A percentile compares a stretch with the other conserved stretches of the same genome.
phyloP scores from a whole-genome alignment of 2,797 vertebrate species.

The Malurus leucopterus region DNA sequence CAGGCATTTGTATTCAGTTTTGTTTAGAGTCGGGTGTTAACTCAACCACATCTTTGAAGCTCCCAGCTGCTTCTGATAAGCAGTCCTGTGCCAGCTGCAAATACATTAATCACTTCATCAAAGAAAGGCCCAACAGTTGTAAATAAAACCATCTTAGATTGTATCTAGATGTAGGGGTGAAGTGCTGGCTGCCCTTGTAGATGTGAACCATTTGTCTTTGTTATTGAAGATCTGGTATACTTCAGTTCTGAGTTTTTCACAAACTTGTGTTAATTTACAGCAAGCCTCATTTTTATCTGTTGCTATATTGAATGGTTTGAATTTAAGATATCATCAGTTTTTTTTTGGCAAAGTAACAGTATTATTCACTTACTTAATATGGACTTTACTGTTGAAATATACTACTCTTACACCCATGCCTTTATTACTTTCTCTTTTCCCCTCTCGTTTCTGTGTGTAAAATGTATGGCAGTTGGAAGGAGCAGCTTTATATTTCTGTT shows the following conservation, averaged over 20 bases:
- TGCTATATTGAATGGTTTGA: background rate
- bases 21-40: background rate
- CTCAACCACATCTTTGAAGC: background rate
- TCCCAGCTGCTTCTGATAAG: background rate
- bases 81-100: background rate
- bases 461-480: background rate
- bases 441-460: background rate
- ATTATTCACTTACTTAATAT: background rate
- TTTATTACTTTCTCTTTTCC: background rate
- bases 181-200: background rate
- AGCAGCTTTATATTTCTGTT: background rate
- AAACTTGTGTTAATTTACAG: background rate
- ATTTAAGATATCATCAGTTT: background rate
- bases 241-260: background rate
- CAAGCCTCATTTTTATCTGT: background rate
- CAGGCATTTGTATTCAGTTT: background rate
- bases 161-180: background rate
- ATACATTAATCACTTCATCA: background rate
- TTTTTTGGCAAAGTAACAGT: background rate
- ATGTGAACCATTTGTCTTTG: background rate
- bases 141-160: background rate
- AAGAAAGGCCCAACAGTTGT: background rate
- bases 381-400: background rate
- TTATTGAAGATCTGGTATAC: background rate
- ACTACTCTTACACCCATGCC: background rate